Evolutionary conservation across 2,888 invertebrate species (phyloP).

Genomic region (Balanococcus diminutus): DNA sequence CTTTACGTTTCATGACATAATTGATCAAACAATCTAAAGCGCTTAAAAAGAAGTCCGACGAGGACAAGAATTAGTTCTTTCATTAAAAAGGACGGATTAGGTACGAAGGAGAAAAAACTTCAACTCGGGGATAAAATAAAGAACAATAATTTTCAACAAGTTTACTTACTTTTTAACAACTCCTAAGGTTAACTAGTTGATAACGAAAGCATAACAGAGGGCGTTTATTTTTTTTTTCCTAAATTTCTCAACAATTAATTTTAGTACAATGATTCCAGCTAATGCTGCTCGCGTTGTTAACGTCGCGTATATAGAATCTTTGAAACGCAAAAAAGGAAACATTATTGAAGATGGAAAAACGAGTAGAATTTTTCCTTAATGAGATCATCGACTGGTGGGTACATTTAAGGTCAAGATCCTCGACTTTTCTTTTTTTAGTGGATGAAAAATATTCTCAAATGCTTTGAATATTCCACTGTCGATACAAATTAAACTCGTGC

Average conservation of each 20-base stretch:
- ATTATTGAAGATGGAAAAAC: background rate
- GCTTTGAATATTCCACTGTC: background rate
- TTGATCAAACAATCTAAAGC: slow-evolving; percentile 13
- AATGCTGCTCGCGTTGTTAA: background rate
- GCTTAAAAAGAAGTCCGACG: slow-evolving; percentile 9
- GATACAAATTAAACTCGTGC: background rate
- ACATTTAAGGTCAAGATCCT: background rate
- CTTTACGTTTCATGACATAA: slow-evolving; percentile 21
- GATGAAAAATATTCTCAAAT: too few relatives aligned
- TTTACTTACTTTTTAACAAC: slow-evolving; percentile 2
- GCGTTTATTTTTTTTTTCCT: background rate
- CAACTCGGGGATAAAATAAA: background rate
- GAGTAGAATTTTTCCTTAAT: background rate
- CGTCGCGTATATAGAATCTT: background rate
- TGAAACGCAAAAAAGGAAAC: background rate
- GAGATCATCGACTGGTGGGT: background rate
- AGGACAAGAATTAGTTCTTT: slow-evolving; percentile 14
- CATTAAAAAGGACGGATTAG: background rate
- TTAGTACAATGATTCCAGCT: background rate
- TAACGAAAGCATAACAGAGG: background rate
- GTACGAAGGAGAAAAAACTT: background rate
- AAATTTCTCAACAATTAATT: background rate
- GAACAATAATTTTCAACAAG: slow-evolving; percentile 31
- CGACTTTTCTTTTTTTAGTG: background rate
- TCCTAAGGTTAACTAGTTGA: slow-evolving; percentile 12